These are phyloP conservation scores for Cosmia trapezina DNA, from an alignment of 2,888 invertebrate genomes.

Conservation along the genomic window DNA sequence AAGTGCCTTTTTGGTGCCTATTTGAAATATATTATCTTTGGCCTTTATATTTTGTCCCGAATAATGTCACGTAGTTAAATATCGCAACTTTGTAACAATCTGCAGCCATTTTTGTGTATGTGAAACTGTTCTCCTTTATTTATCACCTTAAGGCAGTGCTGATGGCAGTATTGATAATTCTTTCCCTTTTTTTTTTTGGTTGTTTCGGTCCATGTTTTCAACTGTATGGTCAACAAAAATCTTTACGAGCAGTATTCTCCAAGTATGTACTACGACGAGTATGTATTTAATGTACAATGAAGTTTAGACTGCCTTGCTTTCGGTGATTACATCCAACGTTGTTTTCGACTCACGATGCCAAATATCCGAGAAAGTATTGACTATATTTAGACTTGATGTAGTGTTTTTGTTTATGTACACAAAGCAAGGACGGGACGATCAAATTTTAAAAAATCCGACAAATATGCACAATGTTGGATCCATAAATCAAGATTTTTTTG, in stretches of 20 bases:
- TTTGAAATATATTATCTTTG: too few species aligned
- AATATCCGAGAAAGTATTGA: slow-evolving; percentile 76
- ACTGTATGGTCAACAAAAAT: slow-evolving; percentile 13
- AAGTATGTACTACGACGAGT: too few species aligned
- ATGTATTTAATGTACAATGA: too few species aligned
- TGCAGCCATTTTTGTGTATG: slow-evolving; percentile 12
- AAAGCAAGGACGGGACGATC: slow-evolving; percentile 67
- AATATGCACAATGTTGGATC: slow-evolving; percentile 7
- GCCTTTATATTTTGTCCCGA: slow-evolving; percentile 26
- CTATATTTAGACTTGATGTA: slow-evolving; percentile 74
- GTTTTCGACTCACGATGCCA: slow-evolving; percentile 75
- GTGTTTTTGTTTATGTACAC: slow-evolving; percentile 63
- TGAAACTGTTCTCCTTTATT: slow-evolving; percentile 18
- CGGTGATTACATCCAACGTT: slow-evolving; percentile 65
- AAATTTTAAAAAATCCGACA: slow-evolving; percentile 32
- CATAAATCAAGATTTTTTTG: slow-evolving; percentile 7
- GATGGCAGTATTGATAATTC: slow-evolving; percentile 16
- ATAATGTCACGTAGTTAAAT: slow-evolving; percentile 44
- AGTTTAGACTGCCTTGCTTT: slow-evolving; percentile 56
- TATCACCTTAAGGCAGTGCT: slow-evolving; percentile 13
- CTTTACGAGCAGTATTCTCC: slow-evolving; percentile 31
- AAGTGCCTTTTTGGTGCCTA: too few species aligned
- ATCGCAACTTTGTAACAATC: slow-evolving; percentile 33
- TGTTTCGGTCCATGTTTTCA: slow-evolving; percentile 4
- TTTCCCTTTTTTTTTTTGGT: slow-evolving; percentile 20